Conservation (phyloP, 2,888 invertebrate genomes). For the Lasioglossum vierecki region DNA sequence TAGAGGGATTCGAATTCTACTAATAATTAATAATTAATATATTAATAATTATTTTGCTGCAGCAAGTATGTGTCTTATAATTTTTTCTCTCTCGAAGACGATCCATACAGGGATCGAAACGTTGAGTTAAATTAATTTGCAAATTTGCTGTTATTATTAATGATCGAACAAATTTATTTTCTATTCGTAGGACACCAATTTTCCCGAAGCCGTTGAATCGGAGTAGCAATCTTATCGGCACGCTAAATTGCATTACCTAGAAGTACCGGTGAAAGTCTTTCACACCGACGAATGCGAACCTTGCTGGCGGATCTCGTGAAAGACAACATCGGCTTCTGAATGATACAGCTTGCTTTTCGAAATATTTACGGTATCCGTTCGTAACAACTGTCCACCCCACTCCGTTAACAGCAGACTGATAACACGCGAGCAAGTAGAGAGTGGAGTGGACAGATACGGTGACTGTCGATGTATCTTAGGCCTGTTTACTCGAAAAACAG, state of each 20-base stretch:
- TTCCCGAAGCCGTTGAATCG: neutral
- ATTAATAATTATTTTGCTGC: no score
- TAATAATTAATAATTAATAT: no score
- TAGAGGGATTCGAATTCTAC: neutral
- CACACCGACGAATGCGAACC: neutral
- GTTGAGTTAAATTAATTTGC: no score
- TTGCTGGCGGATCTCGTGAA: neutral
- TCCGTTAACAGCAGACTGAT: neutral
- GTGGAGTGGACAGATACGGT: neutral
- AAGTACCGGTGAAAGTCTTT: slow-evolving; percentile 1
- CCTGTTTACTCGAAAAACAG: neutral
- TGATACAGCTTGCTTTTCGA: neutral
- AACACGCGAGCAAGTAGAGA: neutral
- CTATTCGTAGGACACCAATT: neutral
- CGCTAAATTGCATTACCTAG: neutral
- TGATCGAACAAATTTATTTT: neutral
- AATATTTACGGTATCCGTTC: neutral
- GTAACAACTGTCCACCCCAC: neutral
- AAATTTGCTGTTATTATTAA: no score
- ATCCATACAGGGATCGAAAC: no score
- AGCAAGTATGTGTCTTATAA: no score
- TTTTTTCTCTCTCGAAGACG: no score
- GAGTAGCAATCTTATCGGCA: neutral
- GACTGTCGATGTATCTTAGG: neutral
- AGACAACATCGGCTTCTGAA: neutral